Evolutionary conservation across 2,888 invertebrate species (phyloP), one percentile per base, ranked within the genome.

Genomic region (Ischnus inquisitorius): DNA sequence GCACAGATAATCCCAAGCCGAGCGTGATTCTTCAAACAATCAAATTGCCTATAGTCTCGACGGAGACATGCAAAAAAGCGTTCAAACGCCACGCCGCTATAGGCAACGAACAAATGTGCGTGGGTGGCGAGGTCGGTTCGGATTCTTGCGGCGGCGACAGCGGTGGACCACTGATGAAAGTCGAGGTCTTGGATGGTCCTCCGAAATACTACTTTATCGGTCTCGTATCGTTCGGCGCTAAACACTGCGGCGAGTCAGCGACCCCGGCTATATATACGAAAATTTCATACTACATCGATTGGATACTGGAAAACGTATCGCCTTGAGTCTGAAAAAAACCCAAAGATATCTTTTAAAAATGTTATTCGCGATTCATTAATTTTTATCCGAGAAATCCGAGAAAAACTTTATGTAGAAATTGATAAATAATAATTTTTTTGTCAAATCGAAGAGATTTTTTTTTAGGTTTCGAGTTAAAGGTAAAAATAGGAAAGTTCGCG

Each of bases 211-310:
- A 94, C 64, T 90, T 95, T 8, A 93, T 95, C 67, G 96, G 96
- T 4, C 92, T 96, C 0, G 96, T 96, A 0, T 96, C 96, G 0
- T 95, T 95, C 85, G 96, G 96, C 0, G 95, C 95, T 0, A 91
- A 92, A 0, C 90, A 93, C 0, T 96, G 96, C 87, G 95, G 95
- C 43, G 87, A 65, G 62, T 88, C 94, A n/a, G 95, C 95, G 0
- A 95, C 95, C 94, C 97, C 97, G 0, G 97, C 96, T 0, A 95
- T 97, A 2, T 97, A 97, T 91, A 97, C 96, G 0, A 94, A 95
- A 54, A 95, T 97, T 0, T 93, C 95, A 0, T 93, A 94, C 14
- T 97, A 95, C 89, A 91, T 96, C 75, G 94, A 95, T 81, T 97
- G 97, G 97, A 96, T 97, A 88, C 90, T 95, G 65, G 93, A 94